Base-by-base conservation (phyloP, 2,797 vertebrate genomes). In the Acipenser ruthenus region DNA sequence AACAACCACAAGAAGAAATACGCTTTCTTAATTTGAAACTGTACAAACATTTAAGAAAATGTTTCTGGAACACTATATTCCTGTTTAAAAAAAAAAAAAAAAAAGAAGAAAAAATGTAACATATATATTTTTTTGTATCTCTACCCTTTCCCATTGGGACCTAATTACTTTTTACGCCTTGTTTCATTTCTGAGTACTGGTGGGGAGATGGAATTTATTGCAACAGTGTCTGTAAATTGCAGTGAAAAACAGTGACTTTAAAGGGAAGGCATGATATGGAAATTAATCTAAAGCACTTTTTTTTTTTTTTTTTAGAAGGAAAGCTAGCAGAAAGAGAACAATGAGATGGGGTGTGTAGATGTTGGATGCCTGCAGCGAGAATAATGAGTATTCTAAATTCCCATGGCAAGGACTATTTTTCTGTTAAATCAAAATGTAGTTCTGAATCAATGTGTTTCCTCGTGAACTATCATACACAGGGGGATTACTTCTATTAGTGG, bases 181-280 rank as follows among this genome's bases (percentile, higher is more conserved):
- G 72, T 73, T 64, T 78, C 67, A 67, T 75, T 73, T 61, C 63
- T 71, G 62, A 15, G 61, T 65, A 51, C 9, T 68, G 65, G 75
- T 74, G 68, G 50, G 74, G 74, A 69, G 50, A 66, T 58, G 69
- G 74, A 75, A 80, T 79, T 75, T 75, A 74, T 75, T 68, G 75
- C 68, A 74, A 66, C 50, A 60, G 60, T 79, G 71, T 78, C 78
- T 82, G 78, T 79, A 82, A 84, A 73, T 73, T 72, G 71, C 74
- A 77, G 49, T 77, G 80, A 79, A 79, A 80, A 85, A 69, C 78
- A 84, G 67, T 50, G 68, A 71, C 80, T 84, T 80, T 72, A 83
- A 37, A 37, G 80, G 73, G 72, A 78, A 80, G 67, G 64, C 65
- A 69, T 73, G 73, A 76, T 70, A 75, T 68, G 73, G 80, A 82